Evolutionary conservation across 2,888 invertebrate species (phyloP), one percentile per base, ranked within the genome.

Genomic region (Apodemia mormo): DNA sequence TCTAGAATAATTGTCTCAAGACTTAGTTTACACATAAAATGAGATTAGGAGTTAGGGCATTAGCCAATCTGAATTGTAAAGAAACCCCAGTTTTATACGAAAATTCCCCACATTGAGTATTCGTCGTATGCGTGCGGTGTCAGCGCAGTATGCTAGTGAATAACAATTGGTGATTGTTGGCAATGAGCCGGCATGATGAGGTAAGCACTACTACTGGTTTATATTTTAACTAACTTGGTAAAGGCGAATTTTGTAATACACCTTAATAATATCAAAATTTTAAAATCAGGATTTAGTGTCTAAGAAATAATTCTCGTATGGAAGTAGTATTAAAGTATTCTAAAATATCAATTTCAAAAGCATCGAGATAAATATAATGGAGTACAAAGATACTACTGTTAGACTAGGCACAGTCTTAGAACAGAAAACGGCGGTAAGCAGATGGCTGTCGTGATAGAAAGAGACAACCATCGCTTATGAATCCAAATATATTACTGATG

Each of bases 41-140:
- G 29, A 58, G 58, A 58, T 58, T 30, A 10, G 58, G 12, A 45
- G 45, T 45, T 45, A 12, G 12, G 30, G 8, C 58, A 58, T 58
- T 58, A 58, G 58, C 30, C 58, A 58, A 58, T 58, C 30, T 58
- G 58, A 58, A 58, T 58, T 58, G 58, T 58, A 58, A 58, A 58
- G 58, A 58, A 58, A 58, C 29, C 30, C 30, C 45, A 22, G 58
- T 43, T 69, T 85, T 82, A 84, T 84, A 84, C 82, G 82, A 87
- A 85, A 89, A 92, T 89, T 91, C 89, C 90, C 87, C 87, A 82
- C 90, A 90, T 90, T 87, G 84, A 81, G 88, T 84, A 92, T 92
- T 86, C 89, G 82, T 75, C 45, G 84, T 86, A 87, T 87, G 89
- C 86, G 80, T 79, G 82, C 81, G 82, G 83, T 86, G 90, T 86